These are phyloP conservation scores for Bombus sylvicola DNA, from an alignment of 1,140 invertebrate genomes.

Conservation along the genomic window DNA sequence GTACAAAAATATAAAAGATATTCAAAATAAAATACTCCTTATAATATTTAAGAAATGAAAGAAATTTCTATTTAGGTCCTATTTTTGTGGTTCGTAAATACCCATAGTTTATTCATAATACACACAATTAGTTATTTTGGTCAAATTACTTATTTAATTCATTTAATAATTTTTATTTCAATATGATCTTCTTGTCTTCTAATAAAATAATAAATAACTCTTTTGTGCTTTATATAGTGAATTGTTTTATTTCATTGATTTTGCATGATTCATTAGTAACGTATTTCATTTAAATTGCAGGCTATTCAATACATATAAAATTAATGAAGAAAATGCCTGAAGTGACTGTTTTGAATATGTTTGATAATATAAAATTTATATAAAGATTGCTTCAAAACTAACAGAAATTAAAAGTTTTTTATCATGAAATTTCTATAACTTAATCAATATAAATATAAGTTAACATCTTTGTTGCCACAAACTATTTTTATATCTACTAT, in stretches of 20 bases:
- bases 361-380: conserved; percentile 1
- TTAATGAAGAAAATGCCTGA: conserved; percentile 30
- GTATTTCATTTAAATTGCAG: conserved; percentile 43
- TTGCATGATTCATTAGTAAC: conserved; percentile 3
- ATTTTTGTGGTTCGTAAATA: background rate
- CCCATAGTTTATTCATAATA: background rate
- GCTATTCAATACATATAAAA: conserved; percentile 22
- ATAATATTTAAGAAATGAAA: background rate
- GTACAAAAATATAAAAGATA: background rate
- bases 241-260: background rate
- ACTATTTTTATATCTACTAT: conserved; percentile 5
- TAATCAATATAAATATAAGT: conserved; percentile 1
- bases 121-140: background rate
- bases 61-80: background rate
- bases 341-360: conserved; percentile 2
- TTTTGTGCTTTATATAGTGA: background rate
- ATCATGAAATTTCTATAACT: background rate
- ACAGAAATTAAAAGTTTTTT: background rate
- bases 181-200: background rate
- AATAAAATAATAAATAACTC: background rate
- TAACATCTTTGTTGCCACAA: background rate
- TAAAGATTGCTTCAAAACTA: background rate
- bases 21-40: background rate
- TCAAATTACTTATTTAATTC: too few relatives aligned
- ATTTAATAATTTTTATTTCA: too few relatives aligned